Conservation (phyloP, 2,113 vertebrate genomes). For the Dicrurus megarhynchus region DNA sequence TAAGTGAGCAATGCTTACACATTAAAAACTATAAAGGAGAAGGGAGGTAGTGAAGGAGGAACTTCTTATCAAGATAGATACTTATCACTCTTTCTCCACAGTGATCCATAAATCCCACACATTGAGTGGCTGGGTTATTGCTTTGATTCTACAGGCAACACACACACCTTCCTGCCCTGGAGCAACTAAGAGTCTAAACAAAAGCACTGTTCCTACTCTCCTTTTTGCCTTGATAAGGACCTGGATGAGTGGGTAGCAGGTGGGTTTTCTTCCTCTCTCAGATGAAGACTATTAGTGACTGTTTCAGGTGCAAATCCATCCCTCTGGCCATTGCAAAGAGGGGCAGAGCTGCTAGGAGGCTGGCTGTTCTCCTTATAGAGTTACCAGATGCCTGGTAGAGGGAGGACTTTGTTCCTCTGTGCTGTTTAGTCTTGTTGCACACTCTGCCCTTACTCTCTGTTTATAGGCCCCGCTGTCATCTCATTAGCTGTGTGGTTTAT, state of each 20-base stretch:
- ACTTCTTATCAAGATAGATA: background rate
- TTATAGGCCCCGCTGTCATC: background rate
- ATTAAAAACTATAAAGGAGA: background rate
- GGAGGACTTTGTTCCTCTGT: background rate
- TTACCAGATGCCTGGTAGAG: background rate
- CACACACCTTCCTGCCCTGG: background rate
- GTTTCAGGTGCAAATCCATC: background rate
- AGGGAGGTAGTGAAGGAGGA: background rate
- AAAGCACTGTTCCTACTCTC: background rate
- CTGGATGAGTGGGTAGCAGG: background rate
- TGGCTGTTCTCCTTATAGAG: background rate
- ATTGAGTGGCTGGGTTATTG: background rate
- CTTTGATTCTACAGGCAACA: background rate
- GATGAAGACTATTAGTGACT: background rate
- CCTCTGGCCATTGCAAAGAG: background rate
- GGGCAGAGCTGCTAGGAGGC: background rate
- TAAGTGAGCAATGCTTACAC: background rate
- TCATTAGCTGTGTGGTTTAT: background rate
- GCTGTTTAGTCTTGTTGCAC: background rate
- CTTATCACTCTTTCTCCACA: background rate
- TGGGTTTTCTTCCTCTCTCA: background rate
- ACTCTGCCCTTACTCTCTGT: background rate
- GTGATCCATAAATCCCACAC: background rate
- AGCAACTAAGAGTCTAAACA: background rate
- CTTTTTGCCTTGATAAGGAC: background rate